These are phyloP conservation scores for Sander vitreus DNA, from an alignment of 2,113 vertebrate species.

Conservation along the genomic window DNA sequence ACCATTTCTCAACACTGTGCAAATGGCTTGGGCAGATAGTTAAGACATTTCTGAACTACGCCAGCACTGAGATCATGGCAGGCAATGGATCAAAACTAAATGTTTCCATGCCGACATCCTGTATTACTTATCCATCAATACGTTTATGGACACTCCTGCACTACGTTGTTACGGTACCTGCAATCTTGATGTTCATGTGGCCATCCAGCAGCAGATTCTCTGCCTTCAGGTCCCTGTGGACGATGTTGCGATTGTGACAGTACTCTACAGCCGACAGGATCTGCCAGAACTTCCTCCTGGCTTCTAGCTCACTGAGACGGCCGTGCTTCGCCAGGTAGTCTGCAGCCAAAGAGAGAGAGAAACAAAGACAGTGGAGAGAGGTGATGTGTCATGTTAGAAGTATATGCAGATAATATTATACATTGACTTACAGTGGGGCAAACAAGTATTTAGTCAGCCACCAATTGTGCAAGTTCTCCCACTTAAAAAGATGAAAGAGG, in stretches of 20 bases:
- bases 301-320: slow-evolving; percentile 93
- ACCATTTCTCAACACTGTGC: slow-evolving; percentile 51
- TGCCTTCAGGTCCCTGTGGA: slow-evolving; percentile 97
- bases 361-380: slow-evolving; percentile 29
- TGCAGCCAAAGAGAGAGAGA: slow-evolving; percentile 70
- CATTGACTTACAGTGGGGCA: too few relatives aligned
- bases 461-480: too few relatives aligned
- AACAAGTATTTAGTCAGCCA: too few relatives aligned
- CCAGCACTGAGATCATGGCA: slow-evolving; percentile 42
- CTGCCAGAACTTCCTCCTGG: slow-evolving; percentile 98
- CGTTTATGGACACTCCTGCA: background rate
- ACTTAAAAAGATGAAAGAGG: too few relatives aligned
- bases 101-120: background rate
- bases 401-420: slow-evolving; percentile 18
- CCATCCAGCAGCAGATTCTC: slow-evolving; percentile 96
- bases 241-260: slow-evolving; percentile 94
- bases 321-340: slow-evolving; percentile 98
- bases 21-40: slow-evolving; percentile 56
- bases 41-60: slow-evolving; percentile 57
- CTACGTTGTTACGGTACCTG: slow-evolving; percentile 85
- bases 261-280: slow-evolving; percentile 97
- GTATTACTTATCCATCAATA: slow-evolving; percentile 21
- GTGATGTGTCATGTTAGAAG: slow-evolving; percentile 17
- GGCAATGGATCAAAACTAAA: slow-evolving; percentile 43
- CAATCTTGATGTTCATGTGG: slow-evolving; percentile 99